These are phyloP conservation scores for Podarcis raffonei DNA, from an alignment of 2,113 vertebrate genomes.

Conservation along the genomic window DNA sequence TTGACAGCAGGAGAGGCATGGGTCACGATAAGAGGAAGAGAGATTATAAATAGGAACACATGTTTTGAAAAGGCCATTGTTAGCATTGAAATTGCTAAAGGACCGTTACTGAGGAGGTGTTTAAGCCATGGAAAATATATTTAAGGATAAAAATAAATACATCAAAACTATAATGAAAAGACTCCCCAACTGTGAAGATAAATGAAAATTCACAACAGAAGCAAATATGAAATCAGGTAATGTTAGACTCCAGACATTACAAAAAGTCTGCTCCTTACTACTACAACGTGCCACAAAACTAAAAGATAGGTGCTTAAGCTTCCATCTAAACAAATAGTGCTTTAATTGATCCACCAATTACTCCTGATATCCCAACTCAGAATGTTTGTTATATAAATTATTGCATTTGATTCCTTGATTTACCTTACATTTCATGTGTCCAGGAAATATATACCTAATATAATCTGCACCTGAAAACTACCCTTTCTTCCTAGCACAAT, in stretches of 20 bases:
- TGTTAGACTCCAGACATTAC: background rate
- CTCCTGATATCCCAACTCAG: background rate
- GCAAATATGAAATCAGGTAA: background rate
- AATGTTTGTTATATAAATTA: background rate
- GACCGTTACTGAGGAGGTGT: background rate
- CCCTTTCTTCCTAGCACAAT: background rate
- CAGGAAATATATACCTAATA: background rate
- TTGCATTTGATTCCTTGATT: background rate
- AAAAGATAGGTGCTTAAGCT: background rate
- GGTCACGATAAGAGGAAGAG: background rate
- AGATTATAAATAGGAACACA: background rate
- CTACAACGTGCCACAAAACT: background rate
- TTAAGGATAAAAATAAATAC: background rate
- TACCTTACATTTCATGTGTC: background rate
- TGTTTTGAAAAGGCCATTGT: background rate
- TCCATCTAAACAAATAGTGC: background rate
- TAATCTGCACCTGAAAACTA: background rate
- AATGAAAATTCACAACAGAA: background rate
- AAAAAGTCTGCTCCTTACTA: background rate
- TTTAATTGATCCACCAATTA: background rate
- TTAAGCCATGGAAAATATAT: background rate
- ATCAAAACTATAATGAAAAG: background rate
- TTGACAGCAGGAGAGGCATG: background rate
- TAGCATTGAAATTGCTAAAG: background rate
- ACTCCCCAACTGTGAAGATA: background rate